A percentile compares a stretch with the other conserved stretches of the same genome.
Evolutionary conservation across 2,888 invertebrate species (phyloP).

Genomic region (Aphidius colemani): DNA sequence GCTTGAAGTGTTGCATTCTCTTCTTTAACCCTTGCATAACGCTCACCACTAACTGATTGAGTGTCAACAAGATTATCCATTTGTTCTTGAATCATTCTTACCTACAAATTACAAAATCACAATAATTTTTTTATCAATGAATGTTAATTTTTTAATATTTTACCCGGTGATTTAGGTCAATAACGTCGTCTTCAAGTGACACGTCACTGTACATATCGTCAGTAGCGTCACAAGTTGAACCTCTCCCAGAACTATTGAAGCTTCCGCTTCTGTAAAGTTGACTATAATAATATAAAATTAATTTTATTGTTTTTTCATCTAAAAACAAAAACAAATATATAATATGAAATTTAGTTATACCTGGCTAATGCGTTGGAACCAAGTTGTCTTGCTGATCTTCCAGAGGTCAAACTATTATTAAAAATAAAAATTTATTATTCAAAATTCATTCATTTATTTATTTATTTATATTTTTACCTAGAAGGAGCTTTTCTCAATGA

Average conservation of each 20-base stretch:
- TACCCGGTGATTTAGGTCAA: conserved; percentile 93
- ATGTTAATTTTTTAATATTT: conserved; percentile 29
- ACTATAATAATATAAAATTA: conserved; percentile 60
- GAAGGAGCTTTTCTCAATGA: conserved; percentile 81
- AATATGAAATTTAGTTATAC: too few relatives aligned
- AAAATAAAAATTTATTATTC: too few relatives aligned
- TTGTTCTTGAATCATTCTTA: conserved; percentile 90
- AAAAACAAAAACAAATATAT: too few relatives aligned
- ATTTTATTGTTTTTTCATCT: too few relatives aligned
- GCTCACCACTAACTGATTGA: conserved; percentile 84
- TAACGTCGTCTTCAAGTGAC: conserved; percentile 88
- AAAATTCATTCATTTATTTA: conserved; percentile 63
- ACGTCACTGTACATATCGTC: conserved; percentile 96
- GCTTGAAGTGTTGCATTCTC: conserved; percentile 92
- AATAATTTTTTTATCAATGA: too few relatives aligned
- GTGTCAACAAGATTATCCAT: conserved; percentile 87
- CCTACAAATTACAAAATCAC: conserved; percentile 66
- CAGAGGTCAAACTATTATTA: conserved; percentile 40
- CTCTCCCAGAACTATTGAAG: conserved; percentile 90
- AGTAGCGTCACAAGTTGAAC: conserved; percentile 88
- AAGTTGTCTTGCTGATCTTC: conserved; percentile 71
- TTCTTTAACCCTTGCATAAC: conserved; percentile 87
- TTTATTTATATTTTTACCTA: conserved; percentile 64
- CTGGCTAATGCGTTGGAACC: conserved; percentile 82
- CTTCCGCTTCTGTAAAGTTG: conserved; percentile 91